Conservation (phyloP, 1,140 invertebrate species). For the Trichonephila clavata region DNA sequence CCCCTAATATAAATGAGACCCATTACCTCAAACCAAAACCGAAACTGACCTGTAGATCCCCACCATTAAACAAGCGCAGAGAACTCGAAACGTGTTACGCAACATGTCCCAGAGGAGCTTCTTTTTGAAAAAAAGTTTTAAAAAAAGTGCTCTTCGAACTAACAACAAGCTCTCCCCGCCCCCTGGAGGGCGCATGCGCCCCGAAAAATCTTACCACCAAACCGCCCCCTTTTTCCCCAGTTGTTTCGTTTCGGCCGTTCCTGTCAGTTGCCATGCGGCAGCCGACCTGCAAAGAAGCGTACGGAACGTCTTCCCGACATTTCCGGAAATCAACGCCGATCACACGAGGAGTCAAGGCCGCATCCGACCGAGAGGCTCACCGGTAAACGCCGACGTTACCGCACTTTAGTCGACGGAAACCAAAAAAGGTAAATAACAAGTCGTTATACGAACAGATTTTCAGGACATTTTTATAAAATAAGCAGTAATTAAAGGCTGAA, state of each 20-base stretch:
- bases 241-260: conserved; percentile 37
- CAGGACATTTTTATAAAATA: neutral
- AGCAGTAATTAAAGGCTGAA: too few species aligned
- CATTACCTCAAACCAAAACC: neutral
- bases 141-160: conserved; percentile 20
- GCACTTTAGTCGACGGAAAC: neutral
- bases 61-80: neutral
- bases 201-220: conserved; percentile 20
- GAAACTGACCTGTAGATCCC: conserved; percentile 26
- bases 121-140: neutral
- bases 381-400: neutral
- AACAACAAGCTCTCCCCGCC: conserved; percentile 62
- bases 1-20: neutral
- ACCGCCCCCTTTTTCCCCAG: conserved; percentile 65
- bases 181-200: conserved; percentile 67
- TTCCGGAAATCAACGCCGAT: neutral
- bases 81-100: conserved; percentile 2
- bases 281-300: neutral
- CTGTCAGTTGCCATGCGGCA: conserved; percentile 72
- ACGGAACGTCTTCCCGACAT: neutral
- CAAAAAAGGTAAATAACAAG: neutral
- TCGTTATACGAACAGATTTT: neutral
- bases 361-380: neutral
- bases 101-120: conserved; percentile 24
- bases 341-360: neutral